Base-by-base conservation (phyloP, 2,888 invertebrate species). In the Yponomeuta evonymella region DNA sequence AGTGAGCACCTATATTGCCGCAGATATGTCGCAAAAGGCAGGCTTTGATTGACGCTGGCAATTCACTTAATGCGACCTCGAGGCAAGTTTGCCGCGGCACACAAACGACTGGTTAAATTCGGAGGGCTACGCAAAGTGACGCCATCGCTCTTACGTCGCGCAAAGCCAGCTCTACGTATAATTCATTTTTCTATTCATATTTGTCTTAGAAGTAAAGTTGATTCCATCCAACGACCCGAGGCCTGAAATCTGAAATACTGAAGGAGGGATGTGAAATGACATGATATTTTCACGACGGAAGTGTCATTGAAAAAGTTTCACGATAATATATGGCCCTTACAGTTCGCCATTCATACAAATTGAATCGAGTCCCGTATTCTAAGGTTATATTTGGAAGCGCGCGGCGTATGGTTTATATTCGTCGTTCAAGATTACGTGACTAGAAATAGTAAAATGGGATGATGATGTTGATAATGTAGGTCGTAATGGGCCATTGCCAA, bases 401-500 rank as follows among this genome's bases (percentile, higher is more conserved):
- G 78, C 77, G 79, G 75, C 85, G 84, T 88, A 88, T 86, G 87
- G 84, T 89, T 89, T 88, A 89, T 89, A 87, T 87, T 85, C 86
- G 84, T 85, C 86, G 88, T 89, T 88, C 85, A 83, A 86, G 87
- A 87, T 90, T 91, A 90, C 92, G 90, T 92, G 92, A 90, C 92
- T 91, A 85, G 91, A 90, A 91, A 91, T 90, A 92, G 90, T 91
- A 91, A 91, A 91, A 90, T 90, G 83, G 89, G 90, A 89, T 90
- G 91, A 90, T 90, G 90, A 91, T 90, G 89, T 90, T 92, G 91
- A 92, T 92, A 91, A 92, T 91, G 88, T 90, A 89, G 88, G 90
- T 88, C 88, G 89, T 90, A 89, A 92, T 90, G 87, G 90, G 89
- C 89, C 88, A 88, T 88, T 87, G 88, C 88, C 89, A 91, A 91